Evolutionary conservation across 2,888 invertebrate genomes (phyloP), one percentile per base, ranked within the genome.

Genomic region (Drosophila ustulata): DNA sequence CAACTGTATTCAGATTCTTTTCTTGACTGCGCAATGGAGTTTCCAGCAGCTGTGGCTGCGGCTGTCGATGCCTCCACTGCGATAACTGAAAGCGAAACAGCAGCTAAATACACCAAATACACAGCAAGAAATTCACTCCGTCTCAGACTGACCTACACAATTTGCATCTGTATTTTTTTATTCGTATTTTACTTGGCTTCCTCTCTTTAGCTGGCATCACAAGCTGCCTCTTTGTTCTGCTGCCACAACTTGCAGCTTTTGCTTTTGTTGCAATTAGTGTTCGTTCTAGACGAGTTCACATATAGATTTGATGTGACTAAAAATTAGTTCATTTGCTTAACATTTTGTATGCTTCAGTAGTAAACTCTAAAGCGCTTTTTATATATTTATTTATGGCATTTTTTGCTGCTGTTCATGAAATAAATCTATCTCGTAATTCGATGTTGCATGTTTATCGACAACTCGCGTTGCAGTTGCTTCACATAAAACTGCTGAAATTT

Each of bases 21-120:
- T 80, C 63, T 56, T 63, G 59, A 56, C 71, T 66, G 59, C 52
- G 62, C 50, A 65, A 53, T 64, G 64, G 57, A 70, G 65, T 65
- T 86, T 64, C 64, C 86, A 57, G 61, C 71, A 75, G 73, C 84
- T 80, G 77, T 50, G 50, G 73, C 84, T 77, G 73, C 52, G 47
- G 23, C 13, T 52, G 23, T 28, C 55, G 65, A 73, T 73, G 58
- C 56, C 71, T 63, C 34, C 30, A 13, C 18, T 37, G 55, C 34
- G 78, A 80, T 73, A 68, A 66, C 56, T 37, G 47, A 61, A 66
- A 64, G 69, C 55, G 49, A 51, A 56, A 62, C 26, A 56, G 43
- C 49, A 71, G 34, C 69, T 32, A 25, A 47, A 51, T 39, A 51
- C 47, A 39, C n/a, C 39, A 55, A 74, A 47, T 71, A 65, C 86